phyloP scores from a whole-genome alignment of 2,113 vertebrate genomes.

The Grammomys surdaster region DNA sequence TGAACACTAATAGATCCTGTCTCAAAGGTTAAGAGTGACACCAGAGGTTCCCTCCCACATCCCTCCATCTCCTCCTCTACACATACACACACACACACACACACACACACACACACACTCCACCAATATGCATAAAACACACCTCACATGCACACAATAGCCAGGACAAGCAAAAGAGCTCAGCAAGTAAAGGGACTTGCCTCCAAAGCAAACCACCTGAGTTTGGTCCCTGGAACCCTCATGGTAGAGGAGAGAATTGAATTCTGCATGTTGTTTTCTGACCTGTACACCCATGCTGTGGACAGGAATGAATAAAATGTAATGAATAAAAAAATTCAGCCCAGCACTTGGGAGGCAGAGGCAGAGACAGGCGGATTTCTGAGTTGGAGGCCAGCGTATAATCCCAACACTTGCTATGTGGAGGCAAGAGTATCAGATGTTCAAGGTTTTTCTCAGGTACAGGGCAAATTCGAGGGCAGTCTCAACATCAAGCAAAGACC shows the following conservation, averaged over 20 bases:
- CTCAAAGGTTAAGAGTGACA: neutral
- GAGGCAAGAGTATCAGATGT: neutral
- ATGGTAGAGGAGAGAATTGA: neutral
- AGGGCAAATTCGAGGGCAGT: neutral
- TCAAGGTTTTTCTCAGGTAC: neutral
- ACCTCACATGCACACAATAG: neutral
- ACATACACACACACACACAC: neutral
- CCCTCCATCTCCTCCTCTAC: no score
- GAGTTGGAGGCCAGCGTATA: neutral
- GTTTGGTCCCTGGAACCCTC: no score
- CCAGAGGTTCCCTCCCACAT: neutral
- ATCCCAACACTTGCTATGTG: neutral
- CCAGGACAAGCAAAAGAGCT: neutral
- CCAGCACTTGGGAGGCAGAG: no score
- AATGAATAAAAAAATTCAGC: neutral
- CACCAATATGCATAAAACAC: neutral
- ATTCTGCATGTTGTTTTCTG: neutral
- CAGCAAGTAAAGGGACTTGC: neutral
- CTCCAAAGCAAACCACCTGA: neutral
- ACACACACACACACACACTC: neutral
- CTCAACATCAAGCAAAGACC: neutral
- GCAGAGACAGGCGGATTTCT: neutral
- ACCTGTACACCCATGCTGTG: neutral
- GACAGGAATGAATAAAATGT: neutral
- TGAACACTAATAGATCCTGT: neutral